Conservation (phyloP, 2,113 vertebrate species). For the Anguilla japonica region DNA sequence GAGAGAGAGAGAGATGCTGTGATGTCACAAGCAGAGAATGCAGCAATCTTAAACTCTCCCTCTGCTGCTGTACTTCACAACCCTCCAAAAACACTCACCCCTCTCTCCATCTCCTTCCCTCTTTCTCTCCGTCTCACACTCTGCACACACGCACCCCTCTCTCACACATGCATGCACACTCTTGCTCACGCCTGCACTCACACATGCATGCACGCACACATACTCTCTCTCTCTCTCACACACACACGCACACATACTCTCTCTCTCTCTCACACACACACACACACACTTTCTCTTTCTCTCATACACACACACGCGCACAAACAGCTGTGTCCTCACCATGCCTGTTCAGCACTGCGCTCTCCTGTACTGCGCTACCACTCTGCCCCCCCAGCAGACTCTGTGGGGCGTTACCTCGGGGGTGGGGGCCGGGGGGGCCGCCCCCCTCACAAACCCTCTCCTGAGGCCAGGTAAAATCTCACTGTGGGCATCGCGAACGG, state of each 20-base stretch:
- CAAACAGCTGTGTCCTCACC: background rate
- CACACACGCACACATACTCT: background rate
- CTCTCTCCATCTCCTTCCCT: background rate
- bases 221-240: background rate
- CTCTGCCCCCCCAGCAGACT: background rate
- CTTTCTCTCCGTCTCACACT: background rate
- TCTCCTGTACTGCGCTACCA: background rate
- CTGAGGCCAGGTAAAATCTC: background rate
- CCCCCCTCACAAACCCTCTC: too few relatives aligned
- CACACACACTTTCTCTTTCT: background rate
- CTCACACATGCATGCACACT: background rate
- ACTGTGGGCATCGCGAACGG: background rate
- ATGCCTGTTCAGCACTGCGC: background rate
- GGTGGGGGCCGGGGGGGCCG: background rate
- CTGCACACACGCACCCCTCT: background rate
- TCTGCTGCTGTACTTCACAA: constrained; percentile 9
- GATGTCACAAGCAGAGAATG: constrained; percentile 30
- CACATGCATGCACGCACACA: background rate
- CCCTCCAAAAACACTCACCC: background rate
- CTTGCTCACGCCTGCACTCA: background rate
- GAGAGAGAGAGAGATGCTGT: constrained; percentile 19
- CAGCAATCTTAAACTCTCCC: constrained; percentile 2
- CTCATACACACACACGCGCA: background rate
- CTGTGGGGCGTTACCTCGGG: background rate
- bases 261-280: background rate